Conservation (phyloP, 2,797 vertebrate genomes). For the Poecilia wingei region DNA sequence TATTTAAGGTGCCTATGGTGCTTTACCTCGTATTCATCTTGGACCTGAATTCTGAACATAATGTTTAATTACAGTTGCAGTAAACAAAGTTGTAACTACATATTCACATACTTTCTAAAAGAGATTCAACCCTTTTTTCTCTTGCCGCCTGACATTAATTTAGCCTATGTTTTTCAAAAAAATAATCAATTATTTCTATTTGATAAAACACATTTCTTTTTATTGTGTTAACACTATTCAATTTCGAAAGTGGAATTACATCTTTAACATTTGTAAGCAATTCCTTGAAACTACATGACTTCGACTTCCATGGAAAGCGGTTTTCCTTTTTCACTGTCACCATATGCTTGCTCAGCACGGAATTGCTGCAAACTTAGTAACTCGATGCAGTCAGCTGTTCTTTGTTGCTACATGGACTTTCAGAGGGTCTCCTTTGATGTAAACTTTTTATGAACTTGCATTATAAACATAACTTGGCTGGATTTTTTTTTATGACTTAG, state of each 20-base stretch:
- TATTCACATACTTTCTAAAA: background rate
- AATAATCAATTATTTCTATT: background rate
- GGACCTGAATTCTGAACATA: background rate
- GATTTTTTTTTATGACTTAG: background rate
- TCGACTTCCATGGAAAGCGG: background rate
- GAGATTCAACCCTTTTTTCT: background rate
- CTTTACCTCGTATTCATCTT: constrained; percentile 12
- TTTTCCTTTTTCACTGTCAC: background rate
- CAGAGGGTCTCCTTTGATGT: background rate
- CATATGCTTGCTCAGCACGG: background rate
- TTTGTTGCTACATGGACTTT: background rate
- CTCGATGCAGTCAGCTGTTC: background rate
- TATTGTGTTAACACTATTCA: background rate
- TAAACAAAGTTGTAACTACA: background rate
- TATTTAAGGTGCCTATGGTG: background rate
- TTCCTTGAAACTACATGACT: background rate
- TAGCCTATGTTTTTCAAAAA: background rate
- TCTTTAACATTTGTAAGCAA: background rate
- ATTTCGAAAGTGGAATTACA: background rate
- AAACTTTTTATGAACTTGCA: background rate
- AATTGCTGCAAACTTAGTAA: background rate
- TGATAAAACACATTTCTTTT: background rate
- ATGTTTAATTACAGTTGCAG: background rate
- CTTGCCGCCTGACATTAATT: background rate
- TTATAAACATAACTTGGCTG: background rate